Evolutionary conservation across 2,113 vertebrate species (phyloP).

Genomic region (Rhinichthys klamathensis): DNA sequence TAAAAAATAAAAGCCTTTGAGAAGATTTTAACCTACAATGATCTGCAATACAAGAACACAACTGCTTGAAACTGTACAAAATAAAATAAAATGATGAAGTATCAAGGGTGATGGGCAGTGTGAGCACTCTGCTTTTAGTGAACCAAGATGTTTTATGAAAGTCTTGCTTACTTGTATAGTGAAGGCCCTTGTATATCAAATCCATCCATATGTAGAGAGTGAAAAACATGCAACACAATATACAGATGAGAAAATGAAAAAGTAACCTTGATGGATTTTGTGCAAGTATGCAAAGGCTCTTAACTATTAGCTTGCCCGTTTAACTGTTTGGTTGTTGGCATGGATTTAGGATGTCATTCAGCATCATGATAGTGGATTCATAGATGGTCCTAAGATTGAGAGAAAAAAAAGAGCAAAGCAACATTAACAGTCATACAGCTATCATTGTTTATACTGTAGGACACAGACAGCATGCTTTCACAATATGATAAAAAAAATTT

Average conservation of each 20-base stretch:
- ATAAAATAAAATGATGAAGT: not conserved
- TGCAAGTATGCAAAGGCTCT: not conserved
- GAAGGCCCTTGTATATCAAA: not conserved
- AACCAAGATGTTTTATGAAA: not conserved
- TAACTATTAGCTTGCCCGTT: not conserved
- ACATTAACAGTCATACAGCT: not conserved
- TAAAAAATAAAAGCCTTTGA: not conserved
- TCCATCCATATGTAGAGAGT: not conserved
- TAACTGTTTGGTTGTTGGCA: slow-evolving; percentile 35
- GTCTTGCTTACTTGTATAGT: not conserved
- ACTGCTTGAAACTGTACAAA: not conserved
- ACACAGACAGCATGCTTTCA: not conserved
- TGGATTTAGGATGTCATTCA: slow-evolving; percentile 82
- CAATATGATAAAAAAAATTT: not conserved
- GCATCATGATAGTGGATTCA: slow-evolving; percentile 78
- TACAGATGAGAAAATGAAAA: not conserved
- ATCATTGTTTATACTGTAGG: not conserved
- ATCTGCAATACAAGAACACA: not conserved
- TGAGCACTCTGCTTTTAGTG: too few species aligned
- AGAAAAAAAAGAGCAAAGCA: slow-evolving; percentile 1
- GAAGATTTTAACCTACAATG: not conserved
- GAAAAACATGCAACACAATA: not conserved
- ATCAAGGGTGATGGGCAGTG: too few species aligned
- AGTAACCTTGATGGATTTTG: not conserved
- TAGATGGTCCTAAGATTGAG: slow-evolving; percentile 77